Percentiles rank a stretch among this genome's conserved stretches.
Evolutionary conservation across 2,113 vertebrate genomes (phyloP).

Genomic region (Indicator indicator): DNA sequence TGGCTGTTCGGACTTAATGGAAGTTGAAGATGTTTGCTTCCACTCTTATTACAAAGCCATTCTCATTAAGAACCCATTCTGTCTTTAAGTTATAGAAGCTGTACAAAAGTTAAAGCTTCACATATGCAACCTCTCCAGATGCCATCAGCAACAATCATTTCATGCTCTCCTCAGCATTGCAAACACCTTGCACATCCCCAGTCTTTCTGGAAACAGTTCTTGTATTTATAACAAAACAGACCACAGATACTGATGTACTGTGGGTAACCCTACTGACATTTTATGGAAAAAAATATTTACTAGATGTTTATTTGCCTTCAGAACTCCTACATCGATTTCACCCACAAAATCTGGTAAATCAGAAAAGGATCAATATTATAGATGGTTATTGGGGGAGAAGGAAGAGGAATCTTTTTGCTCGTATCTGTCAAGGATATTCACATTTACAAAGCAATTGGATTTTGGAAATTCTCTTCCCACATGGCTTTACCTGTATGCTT

Average conservation of each 20-base stretch:
- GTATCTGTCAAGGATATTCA: neutral
- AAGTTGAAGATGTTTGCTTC: neutral
- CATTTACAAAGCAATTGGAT: neutral
- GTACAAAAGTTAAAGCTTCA: neutral
- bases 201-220: neutral
- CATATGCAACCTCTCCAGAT: neutral
- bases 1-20: neutral
- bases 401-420: neutral
- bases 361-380: neutral
- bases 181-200: neutral
- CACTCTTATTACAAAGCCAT: neutral
- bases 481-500: neutral
- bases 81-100: neutral
- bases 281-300: neutral
- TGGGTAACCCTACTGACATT: neutral
- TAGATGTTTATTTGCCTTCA: neutral
- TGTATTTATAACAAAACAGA: neutral
- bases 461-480: neutral
- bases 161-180: neutral
- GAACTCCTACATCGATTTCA: neutral
- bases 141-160: neutral
- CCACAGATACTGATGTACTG: neutral
- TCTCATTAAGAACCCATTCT: neutral
- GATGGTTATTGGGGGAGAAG: neutral
- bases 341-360: neutral